Evolutionary conservation across 2,113 vertebrate genomes (phyloP), one percentile per base, ranked within the genome.

Genomic region (Mustela lutreola): DNA sequence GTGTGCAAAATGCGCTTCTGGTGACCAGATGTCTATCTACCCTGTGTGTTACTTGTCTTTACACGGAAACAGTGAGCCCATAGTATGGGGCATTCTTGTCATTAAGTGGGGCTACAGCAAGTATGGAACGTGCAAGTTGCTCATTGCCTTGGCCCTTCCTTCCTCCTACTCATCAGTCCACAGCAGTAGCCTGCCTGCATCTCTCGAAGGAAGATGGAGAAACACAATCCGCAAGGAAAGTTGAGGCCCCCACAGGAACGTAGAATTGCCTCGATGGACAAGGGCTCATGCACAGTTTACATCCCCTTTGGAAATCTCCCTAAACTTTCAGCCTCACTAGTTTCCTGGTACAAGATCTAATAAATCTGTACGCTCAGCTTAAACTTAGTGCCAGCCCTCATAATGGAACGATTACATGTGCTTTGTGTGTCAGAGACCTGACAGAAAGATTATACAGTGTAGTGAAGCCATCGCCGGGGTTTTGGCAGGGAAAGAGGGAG

Each of bases 331-430:
- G 60, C 96, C 91, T 98, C 39, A 4, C 93, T 97, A 83, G 86
- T 93, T 98, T 98, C 82, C 95, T 97, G 92, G 93, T 97, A 95
- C 80, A 96, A 96, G 96, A 83, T 45, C 86, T 97, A 97, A 97
- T 98, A 97, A 97, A 98, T 98, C 96, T 97, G 91, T 88, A 94
- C 95, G 87, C 75, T 97, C 76, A 33, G 93, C 97, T 96, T 89
- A 95, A 95, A 94, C 96, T 71, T 89, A 94, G 95, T 97, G 96
- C 92, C 97, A 96, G 92, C 89, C 91, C 95, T 97, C 95, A 96
- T 97, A 97, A 97, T 96, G 96, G 98, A 98, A 97, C 92, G 96
- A 98, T 97, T 97, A 97, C 96, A 98, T 96, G 96, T 96, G 97
- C 95, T 97, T 95, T 97, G 95, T 95, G 82, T 98, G 97, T 98